These are phyloP conservation scores for Enteromius afrohamiltoni DNA, from an alignment of 2,797 vertebrate species.

Conservation along the genomic window DNA sequence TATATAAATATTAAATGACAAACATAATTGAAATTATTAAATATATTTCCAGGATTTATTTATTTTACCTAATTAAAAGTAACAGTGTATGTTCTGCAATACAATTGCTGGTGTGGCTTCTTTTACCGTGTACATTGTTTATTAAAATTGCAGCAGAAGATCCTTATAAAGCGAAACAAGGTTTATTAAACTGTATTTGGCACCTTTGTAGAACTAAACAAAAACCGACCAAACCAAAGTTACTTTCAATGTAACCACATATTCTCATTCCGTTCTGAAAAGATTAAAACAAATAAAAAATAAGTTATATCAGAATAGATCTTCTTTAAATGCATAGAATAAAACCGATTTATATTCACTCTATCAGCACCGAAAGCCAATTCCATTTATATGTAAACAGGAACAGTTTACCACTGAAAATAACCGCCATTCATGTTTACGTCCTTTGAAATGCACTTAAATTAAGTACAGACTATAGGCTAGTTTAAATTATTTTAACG, in stretches of 20 bases:
- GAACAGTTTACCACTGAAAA: background rate
- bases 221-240: background rate
- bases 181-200: background rate
- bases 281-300: background rate
- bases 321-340: background rate
- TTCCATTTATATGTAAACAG: background rate
- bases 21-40: background rate
- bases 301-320: no score
- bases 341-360: background rate
- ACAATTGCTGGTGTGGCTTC: background rate
- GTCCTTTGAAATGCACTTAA: background rate
- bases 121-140: background rate
- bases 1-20: background rate
- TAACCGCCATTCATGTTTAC: background rate
- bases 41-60: background rate
- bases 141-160: no score
- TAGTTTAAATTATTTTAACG: background rate
- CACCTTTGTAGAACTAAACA: background rate
- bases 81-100: background rate
- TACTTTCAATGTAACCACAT: constrained; percentile 27
- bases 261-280: background rate
- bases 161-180: no score
- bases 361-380: background rate
- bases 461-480: background rate
- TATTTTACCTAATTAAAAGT: background rate